These are phyloP conservation scores for Falco punctatus DNA, from an alignment of 2,113 vertebrate species.

Conservation along the genomic window DNA sequence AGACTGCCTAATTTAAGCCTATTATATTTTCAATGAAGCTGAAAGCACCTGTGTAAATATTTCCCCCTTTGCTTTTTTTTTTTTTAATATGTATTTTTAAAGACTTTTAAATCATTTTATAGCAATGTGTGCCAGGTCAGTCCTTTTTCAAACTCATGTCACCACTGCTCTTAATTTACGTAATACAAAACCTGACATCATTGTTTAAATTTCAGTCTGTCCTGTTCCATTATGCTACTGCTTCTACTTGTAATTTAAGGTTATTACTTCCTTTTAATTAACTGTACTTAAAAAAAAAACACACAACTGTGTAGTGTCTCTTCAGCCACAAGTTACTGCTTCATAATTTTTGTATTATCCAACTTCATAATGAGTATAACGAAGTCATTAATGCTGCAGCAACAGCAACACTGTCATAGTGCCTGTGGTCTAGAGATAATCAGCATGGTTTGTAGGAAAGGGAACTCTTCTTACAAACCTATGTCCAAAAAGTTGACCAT, in stretches of 20 bases:
- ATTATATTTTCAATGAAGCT: neutral
- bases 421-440: neutral
- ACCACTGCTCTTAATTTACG: neutral
- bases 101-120: neutral
- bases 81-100: neutral
- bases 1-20: neutral
- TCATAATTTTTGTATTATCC: neutral
- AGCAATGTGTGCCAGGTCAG: neutral
- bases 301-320: neutral
- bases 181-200: neutral
- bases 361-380: neutral
- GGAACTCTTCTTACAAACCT: neutral
- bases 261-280: constrained; percentile 12
- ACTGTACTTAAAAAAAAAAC: neutral
- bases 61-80: rapidly evolving
- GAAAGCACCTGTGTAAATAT: neutral
- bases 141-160: neutral
- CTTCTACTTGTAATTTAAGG: neutral
- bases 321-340: neutral
- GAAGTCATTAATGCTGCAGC: neutral
- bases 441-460: neutral
- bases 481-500: neutral
- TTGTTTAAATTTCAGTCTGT: neutral
- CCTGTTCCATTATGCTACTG: neutral
- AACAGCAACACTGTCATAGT: neutral